Evolutionary conservation across 53 echinoderm and acorn worm species (phyloP), one percentile per base, ranked within the genome.

Genomic region (Arbacia lixula): DNA sequence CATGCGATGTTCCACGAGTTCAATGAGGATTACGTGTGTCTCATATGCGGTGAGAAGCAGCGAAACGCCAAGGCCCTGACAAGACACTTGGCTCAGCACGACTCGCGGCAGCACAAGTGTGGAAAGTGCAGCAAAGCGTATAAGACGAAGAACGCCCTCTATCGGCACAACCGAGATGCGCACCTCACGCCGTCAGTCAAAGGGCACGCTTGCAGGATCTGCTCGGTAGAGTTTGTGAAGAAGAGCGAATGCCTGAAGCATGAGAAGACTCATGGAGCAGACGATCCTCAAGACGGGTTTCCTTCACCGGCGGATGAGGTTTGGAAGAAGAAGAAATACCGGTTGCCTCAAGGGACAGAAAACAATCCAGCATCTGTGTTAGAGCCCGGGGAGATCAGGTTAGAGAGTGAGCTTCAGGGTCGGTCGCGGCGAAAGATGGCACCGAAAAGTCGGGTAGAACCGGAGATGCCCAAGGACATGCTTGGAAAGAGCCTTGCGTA

Each of bases 221-320:
- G 79, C 26, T 22, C 36, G 28, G 39, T 19, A 4, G 21, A 37
- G 21, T 78, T 78, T 0, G 60, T 22, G 25, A 60, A 57, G 19
- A 78, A 60, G 79, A n/a, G 58, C 4, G 79, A 78, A 29, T 78
- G 79, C 79, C 14, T 78, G 19, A 39, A 60, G 58, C 79, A 78
- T 24, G 79, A 78, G 60, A 78, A 36, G 58, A 60, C 79, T 4
- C 79, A 78, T 22, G 60, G 38, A 2, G 49, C 30, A 49, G 72
- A 46, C 66, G 38, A 21, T 14, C 66, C 66, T 1, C 36, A 37
- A 20, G 38, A 36, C 21, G 38, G 66, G 38, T 36, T 24, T 16
- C 8, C 21, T 38, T 37, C 21, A 12, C 31, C 12, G 36, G 32
- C 31, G 20, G 66, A 66, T 66, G 38, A 36, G 1, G 36, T 66